These are phyloP conservation scores for Suncus etruscus DNA, from an alignment of 2,113 vertebrate genomes.

Conservation along the genomic window DNA sequence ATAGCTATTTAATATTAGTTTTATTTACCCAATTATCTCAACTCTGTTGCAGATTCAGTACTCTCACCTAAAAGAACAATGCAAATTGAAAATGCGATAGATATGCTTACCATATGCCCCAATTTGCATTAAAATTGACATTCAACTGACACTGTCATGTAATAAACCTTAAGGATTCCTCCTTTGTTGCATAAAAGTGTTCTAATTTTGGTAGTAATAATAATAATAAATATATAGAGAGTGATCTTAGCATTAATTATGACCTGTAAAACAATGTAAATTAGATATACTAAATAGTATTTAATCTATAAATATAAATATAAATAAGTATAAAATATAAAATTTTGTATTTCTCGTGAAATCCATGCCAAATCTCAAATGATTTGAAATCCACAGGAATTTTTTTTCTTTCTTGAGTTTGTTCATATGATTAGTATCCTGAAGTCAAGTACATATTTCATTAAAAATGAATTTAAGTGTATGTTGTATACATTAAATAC, in stretches of 20 bases:
- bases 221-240: neutral
- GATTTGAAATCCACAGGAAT: neutral
- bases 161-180: neutral
- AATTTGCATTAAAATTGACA: neutral
- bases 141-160: neutral
- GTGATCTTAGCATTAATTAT: slow-evolving; percentile 16
- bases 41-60: neutral
- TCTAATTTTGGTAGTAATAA: neutral
- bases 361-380: neutral
- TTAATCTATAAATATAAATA: neutral
- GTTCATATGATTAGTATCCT: neutral
- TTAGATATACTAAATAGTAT: neutral
- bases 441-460: slow-evolving; percentile 34
- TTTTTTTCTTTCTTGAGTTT: slow-evolving; percentile 47
- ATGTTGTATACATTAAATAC: slow-evolving; percentile 29
- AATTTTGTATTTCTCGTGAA: slow-evolving; percentile 26
- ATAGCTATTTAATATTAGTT: neutral
- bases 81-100: neutral
- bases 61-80: slow-evolving; percentile 31
- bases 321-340: neutral
- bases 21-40: neutral
- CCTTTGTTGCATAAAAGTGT: neutral
- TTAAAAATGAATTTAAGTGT: slow-evolving; percentile 51
- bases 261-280: slow-evolving; percentile 36
- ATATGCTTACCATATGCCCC: neutral